phyloP scores from a whole-genome alignment of 2,797 vertebrate species.

The Gadopsis bispinosus region DNA sequence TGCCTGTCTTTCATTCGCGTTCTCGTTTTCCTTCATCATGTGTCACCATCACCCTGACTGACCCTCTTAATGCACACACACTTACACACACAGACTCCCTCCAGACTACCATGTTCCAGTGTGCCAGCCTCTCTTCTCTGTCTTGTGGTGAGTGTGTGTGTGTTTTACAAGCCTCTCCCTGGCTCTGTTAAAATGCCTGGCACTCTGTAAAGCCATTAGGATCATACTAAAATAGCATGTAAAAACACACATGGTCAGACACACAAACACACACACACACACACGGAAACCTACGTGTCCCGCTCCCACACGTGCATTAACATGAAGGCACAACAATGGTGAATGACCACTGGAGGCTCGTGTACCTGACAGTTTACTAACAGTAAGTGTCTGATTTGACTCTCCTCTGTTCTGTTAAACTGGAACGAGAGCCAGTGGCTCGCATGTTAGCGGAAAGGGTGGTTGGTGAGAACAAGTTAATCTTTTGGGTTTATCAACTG shows the following conservation, averaged over 20 bases:
- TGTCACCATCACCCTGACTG: conserved; percentile 75
- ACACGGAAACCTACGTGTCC: conserved; percentile 32
- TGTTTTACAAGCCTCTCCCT: conserved; percentile 76
- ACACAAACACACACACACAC: conserved; percentile 29
- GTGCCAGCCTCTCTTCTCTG: conserved; percentile 72
- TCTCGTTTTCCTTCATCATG: conserved; percentile 75
- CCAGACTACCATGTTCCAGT: conserved; percentile 64
- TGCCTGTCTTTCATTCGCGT: conserved; percentile 71
- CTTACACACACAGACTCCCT: conserved; percentile 46
- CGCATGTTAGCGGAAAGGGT: conserved; percentile 25
- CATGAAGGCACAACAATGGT: conserved; percentile 21
- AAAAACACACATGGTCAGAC: conserved; percentile 67
- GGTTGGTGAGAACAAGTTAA: conserved; percentile 28
- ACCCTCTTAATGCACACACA: conserved; percentile 67
- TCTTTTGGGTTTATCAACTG: conserved; percentile 35
- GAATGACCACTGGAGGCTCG: conserved; percentile 23
- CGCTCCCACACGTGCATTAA: conserved; percentile 30
- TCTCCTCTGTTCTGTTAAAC: conserved; percentile 6
- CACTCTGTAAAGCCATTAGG: conserved; percentile 81
- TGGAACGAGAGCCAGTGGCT: neutral
- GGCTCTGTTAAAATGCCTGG: conserved; percentile 80
- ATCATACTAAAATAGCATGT: conserved; percentile 77
- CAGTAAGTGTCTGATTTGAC: conserved; percentile 12
- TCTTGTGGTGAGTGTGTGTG: conserved; percentile 75
- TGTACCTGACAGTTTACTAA: conserved; percentile 28